Evolutionary conservation across 1,140 invertebrate genomes (phyloP).

Genomic region (Protaetia brevitarsis): DNA sequence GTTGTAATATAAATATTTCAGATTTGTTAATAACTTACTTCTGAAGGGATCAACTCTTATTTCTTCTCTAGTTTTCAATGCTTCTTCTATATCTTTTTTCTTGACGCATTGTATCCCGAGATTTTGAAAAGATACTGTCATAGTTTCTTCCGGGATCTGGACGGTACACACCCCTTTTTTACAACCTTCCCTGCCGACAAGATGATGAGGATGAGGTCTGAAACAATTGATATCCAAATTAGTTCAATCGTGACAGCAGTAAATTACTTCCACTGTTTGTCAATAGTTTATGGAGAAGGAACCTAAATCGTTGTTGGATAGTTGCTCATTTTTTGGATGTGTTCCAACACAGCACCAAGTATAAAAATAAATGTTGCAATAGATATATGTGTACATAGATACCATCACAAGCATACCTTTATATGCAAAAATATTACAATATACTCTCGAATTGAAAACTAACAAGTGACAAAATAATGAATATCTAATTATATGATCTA

Average conservation of each 20-base stretch:
- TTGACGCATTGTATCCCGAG: conserved; percentile 97
- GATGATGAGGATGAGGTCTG: conserved; percentile 90
- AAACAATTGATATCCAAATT: conserved; percentile 24
- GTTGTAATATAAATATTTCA: too few species aligned
- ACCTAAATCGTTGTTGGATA: not conserved
- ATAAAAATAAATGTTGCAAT: not conserved
- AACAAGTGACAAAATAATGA: too few species aligned
- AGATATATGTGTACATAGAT: not conserved
- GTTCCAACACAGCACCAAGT: not conserved
- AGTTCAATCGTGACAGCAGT: not conserved
- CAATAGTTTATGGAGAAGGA: not conserved
- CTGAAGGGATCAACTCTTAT: conserved; percentile 91
- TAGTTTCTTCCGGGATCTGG: conserved; percentile 72
- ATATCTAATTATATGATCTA: too few species aligned
- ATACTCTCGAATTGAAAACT: too few species aligned
- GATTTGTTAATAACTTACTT: conserved; percentile 65
- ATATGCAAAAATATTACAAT: too few species aligned
- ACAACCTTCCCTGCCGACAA: conserved; percentile 91
- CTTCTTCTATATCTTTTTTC: conserved; percentile 88
- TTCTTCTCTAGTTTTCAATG: conserved; percentile 75
- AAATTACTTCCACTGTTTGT: not conserved
- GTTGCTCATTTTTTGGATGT: not conserved
- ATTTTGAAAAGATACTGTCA: conserved; percentile 82
- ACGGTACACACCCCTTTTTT: conserved; percentile 89
- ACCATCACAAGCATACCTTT: too few species aligned